phyloP scores from a whole-genome alignment of 2,113 vertebrate genomes.

The Antechinus flavipes region DNA sequence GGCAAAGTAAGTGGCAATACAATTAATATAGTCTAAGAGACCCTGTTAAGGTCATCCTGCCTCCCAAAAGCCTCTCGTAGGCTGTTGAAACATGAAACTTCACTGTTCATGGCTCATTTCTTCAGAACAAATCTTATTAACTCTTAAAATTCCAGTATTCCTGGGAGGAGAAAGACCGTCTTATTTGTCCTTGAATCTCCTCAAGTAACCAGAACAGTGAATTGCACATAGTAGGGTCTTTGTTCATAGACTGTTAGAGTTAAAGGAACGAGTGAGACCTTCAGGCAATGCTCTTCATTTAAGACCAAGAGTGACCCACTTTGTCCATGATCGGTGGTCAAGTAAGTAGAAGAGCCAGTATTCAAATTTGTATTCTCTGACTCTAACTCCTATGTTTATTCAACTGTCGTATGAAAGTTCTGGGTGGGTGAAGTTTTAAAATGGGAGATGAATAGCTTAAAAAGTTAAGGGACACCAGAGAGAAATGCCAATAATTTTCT shows the following conservation, averaged over 20 bases:
- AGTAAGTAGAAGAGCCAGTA: neutral
- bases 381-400: neutral
- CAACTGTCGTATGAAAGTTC: neutral
- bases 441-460: neutral
- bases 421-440: neutral
- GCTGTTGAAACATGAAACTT: rapidly evolving
- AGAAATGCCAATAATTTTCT: neutral
- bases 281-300: neutral
- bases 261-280: neutral
- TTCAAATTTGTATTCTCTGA: neutral
- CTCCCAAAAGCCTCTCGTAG: rapidly evolving
- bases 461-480: neutral
- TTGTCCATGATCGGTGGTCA: neutral
- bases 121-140: neutral
- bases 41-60: neutral
- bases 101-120: rapidly evolving
- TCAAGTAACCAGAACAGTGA: neutral
- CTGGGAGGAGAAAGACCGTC: neutral
- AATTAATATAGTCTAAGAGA: neutral
- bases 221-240: neutral
- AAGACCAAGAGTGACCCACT: neutral
- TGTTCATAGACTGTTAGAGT: neutral
- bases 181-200: neutral
- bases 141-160: neutral
- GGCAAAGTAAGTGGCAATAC: neutral